phyloP scores from a whole-genome alignment of 2,888 invertebrate species.

The Tachina fera region DNA sequence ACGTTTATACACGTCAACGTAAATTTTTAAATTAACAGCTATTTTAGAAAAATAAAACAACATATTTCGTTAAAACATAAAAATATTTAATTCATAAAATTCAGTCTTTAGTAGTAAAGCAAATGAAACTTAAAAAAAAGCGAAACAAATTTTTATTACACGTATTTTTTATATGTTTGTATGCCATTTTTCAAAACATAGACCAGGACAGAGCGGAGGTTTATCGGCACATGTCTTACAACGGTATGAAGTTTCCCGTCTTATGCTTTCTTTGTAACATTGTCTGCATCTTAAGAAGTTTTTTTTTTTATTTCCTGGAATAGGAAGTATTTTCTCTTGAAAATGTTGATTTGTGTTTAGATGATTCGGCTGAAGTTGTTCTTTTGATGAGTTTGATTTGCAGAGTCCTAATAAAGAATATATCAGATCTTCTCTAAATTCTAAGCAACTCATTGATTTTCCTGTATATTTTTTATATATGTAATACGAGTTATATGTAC shows the following conservation, averaged over 20 bases:
- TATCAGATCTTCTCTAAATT: constrained; percentile 31
- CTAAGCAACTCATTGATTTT: constrained; percentile 2
- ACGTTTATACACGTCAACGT: too few species aligned
- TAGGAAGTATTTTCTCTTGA: constrained; percentile 26
- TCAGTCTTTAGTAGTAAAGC: too few species aligned
- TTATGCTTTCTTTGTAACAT: constrained; percentile 32
- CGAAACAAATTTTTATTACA: too few species aligned
- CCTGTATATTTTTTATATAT: constrained; percentile 24
- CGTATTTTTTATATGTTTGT: too few species aligned
- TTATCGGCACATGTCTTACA: too few species aligned
- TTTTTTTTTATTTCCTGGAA: constrained; percentile 18
- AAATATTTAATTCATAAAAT: too few species aligned
- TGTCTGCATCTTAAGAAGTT: constrained; percentile 39
- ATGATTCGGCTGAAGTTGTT: constrained; percentile 2
- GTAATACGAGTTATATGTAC: constrained; percentile 27
- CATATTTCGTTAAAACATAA: too few species aligned
- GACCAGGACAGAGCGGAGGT: too few species aligned
- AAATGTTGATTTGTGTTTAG: constrained; percentile 32
- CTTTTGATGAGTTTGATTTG: constrained; percentile 10
- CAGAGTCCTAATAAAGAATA: constrained; percentile 8
- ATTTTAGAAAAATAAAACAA: too few species aligned
- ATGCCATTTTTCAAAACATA: too few species aligned
- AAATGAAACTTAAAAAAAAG: too few species aligned
- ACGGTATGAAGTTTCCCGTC: constrained; percentile 39
- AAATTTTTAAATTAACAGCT: too few species aligned